Conservation (phyloP, 2,888 invertebrate genomes). For the Micoletzkya japonica region DNA sequence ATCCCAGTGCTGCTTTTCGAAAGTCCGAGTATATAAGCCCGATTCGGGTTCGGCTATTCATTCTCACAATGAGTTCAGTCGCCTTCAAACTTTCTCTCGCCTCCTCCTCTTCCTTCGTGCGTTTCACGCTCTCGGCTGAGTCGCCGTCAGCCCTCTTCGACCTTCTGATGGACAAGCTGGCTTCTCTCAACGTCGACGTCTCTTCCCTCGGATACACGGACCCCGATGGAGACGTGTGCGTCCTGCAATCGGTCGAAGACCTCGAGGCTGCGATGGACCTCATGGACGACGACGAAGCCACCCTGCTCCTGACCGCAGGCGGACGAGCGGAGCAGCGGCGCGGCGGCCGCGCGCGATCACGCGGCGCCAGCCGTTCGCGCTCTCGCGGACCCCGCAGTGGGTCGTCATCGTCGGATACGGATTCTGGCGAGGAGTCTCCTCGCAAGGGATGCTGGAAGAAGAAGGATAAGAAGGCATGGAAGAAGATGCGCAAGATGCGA, state of each 20-base stretch:
- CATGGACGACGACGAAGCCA: constrained; percentile 1
- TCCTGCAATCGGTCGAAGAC: constrained; percentile 11
- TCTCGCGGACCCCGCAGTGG: not conserved
- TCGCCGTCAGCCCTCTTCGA: not conserved
- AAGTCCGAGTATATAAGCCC: constrained; percentile 10
- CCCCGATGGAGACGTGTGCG: constrained; percentile 1
- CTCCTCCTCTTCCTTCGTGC: constrained; percentile 2
- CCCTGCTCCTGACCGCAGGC: constrained; percentile 11
- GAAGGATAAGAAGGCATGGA: too few relatives aligned
- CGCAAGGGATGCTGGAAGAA: too few relatives aligned
- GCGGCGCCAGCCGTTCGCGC: not conserved
- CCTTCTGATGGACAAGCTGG: constrained; percentile 7
- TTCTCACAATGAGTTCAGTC: constrained; percentile 11
- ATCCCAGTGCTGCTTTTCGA: too few relatives aligned
- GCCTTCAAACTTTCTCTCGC: constrained; percentile 8
- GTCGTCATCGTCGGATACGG: constrained; percentile 4
- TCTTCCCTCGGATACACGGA: constrained; percentile 4
- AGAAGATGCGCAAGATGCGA: not conserved
- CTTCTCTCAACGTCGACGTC: not conserved
- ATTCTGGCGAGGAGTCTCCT: too few relatives aligned
- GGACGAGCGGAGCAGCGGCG: not conserved
- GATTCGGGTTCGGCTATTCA: too few relatives aligned
- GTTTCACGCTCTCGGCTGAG: constrained; percentile 17
- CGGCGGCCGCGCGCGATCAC: too few relatives aligned
- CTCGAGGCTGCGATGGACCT: constrained; percentile 9